Evolutionary conservation across 2,797 vertebrate genomes (phyloP), one percentile per base, ranked within the genome.

Genomic region (Salmo trutta): DNA sequence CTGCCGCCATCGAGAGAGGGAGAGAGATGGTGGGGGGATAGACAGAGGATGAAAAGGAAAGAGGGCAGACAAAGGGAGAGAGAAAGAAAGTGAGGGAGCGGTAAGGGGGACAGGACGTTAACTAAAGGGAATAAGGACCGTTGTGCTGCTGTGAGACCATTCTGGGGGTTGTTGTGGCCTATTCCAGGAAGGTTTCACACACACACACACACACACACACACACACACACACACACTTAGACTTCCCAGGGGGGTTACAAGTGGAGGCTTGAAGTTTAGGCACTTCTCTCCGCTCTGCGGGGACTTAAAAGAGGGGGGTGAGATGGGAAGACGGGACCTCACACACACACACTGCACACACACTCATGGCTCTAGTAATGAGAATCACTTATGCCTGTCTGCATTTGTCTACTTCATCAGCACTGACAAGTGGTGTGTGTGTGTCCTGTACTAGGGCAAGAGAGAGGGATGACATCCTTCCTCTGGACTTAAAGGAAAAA

Each of bases 11-110:
- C 59, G 67, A 81, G 62, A 77, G 69, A 56, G 47, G 36, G 59
- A 71, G 47, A 66, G 24, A 79, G 74, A 75, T 33, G 33, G 33
- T 21, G 51, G 67, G 41, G 33, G 75, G 67, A 29, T 15, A 17
- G 67, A 52, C 5, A 10, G 53, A 71, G 75, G 17, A 47, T 33
- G 75, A 51, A 47, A 41, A 15, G 5, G 47, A 53, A 24, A n/a
- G 56, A 54, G 10, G 5, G n/a, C 15, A 19, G 24, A 53, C 7
- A 47, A 14, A 47, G 54, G 59, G 12, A 51, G 52, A 71, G 53
- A 24, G 67, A n/a, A 56, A n/a, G 27, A 53, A 29, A 29, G 19
- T n/a, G 51, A 59, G 52, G 5, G 21, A 29, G 67, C 41, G 14
- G 24, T 29, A 27, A 17, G 71, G 29, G 71, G 41, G 8, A 47